Conservation (phyloP, 1,140 invertebrate species). For the Drosophila sp. region DNA sequence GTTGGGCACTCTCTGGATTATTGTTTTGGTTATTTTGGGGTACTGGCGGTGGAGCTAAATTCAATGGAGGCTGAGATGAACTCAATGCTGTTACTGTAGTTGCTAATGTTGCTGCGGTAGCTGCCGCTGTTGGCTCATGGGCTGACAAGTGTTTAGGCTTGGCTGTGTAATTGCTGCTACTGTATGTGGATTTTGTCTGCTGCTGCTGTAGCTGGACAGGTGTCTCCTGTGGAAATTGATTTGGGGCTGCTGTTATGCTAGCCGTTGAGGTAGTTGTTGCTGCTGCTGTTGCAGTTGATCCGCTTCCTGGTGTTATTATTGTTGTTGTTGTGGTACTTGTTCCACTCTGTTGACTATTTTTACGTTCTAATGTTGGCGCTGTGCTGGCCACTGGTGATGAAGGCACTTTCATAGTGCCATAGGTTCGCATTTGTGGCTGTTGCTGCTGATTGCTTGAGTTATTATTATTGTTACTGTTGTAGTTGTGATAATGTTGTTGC, state of each 20-base stretch:
- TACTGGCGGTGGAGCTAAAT: constrained; percentile 62
- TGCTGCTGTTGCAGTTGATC: constrained; percentile 29
- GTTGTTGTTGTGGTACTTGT: constrained; percentile 24
- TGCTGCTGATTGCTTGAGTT: constrained; percentile 39
- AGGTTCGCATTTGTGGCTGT: constrained; percentile 72
- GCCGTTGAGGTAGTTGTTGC: constrained; percentile 77
- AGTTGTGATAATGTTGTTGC: constrained; percentile 46
- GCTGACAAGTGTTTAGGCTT: constrained; percentile 2
- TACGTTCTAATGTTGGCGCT: constrained; percentile 65
- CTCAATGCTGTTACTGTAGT: constrained; percentile 13
- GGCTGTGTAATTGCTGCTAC: constrained; percentile 18
- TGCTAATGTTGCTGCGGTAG: constrained; percentile 22
- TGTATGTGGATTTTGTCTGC: constrained; percentile 30
- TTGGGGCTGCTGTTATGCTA: constrained; percentile 71
- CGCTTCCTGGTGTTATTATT: constrained; percentile 15
- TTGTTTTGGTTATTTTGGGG: constrained; percentile 56
- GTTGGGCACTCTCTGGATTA: constrained; percentile 54
- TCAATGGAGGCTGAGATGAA: constrained; percentile 55
- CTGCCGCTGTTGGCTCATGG: constrained; percentile 1
- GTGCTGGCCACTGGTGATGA: constrained; percentile 72
- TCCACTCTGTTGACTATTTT: constrained; percentile 57
- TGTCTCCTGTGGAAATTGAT: constrained; percentile 71
- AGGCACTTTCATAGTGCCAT: constrained; percentile 79
- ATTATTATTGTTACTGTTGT: constrained; percentile 40
- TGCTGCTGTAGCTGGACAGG: constrained; percentile 16